Base-by-base conservation (phyloP, 2,113 vertebrate genomes). In the Vimba vimba region DNA sequence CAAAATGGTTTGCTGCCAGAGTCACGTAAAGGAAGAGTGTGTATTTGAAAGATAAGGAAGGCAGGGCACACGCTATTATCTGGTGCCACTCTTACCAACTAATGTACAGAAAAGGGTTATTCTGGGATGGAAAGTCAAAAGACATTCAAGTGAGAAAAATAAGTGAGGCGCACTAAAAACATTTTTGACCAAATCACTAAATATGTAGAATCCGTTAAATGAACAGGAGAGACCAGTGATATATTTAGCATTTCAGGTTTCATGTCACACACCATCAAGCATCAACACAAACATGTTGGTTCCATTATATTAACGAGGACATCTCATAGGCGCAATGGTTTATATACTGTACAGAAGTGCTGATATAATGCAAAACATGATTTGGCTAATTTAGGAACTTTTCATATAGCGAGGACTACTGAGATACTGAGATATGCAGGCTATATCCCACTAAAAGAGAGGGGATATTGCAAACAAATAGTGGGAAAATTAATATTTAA, bases 1-100 rank as follows among this genome's bases (percentile, higher is more conserved):
- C 7, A 73, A 17, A n/a, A 39, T 43, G 25, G 33, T 39, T 47
- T 66, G 59, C 21, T 17, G 2, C 2, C 25, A 43, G 9, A 59
- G 15, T 73, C 78, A 64, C 10, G 52, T 74, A n/a, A 86, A 71
- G 69, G 3, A 47, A 81, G 76, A 19, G 25, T 12, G 59, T 45
- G 50, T 85, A 50, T 59, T 73, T 45, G 25, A n/a, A 86, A 86
- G 62, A 79, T 85, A 85, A 79, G 50, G 12, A 59, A 57, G 50
- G 64, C 17, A 69, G 62, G 57, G n/a, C 36, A 39, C 13, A 11
- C 1, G 12, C 17, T 68, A 52, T 47, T 68, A 36, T 52, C 83
- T 33, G 43, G 27, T 52, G 39, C 43, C 57, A 33, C 8, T 17
- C 55, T 45, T 84, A 30, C 5, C 52, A 69, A 23, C 47, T 12